Percentiles rank a stretch among this genome's conserved stretches.
Evolutionary conservation across 2,888 invertebrate species (phyloP).

Genomic region (Drosophila suboccidentalis): DNA sequence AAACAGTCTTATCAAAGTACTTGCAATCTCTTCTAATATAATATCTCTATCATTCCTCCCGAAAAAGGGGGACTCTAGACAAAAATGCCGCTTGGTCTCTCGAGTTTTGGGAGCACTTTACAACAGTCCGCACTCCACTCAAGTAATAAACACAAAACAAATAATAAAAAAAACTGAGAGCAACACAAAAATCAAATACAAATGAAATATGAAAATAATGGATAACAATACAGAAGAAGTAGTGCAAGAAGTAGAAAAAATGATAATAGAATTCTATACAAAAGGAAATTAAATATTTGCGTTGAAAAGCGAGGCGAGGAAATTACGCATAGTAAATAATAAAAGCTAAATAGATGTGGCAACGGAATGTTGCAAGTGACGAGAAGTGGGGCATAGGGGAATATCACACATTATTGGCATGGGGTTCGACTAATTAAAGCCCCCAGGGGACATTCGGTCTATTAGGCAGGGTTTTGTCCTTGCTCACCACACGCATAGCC

Average conservation of each 20-base stretch:
- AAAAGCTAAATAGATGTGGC: conserved; percentile 56
- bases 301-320: conserved; percentile 53
- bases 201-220: not conserved
- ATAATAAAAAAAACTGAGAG: conserved; percentile 61
- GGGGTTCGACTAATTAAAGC: conserved; percentile 62
- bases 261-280: conserved; percentile 46
- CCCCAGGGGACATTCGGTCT: conserved; percentile 41
- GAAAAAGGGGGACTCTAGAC: not conserved
- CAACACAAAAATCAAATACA: conserved; percentile 44
- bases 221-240: conserved; percentile 1
- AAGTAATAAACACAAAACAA: conserved; percentile 71
- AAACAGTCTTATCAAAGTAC: conserved; percentile 11
- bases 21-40: conserved; percentile 5
- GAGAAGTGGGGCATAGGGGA: conserved; percentile 1
- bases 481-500: conserved; percentile 55
- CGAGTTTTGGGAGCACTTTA: conserved; percentile 51
- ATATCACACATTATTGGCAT: conserved; percentile 5
- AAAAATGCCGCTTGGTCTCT: conserved; percentile 12
- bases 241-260: conserved; percentile 2
- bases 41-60: not conserved
- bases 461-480: conserved; percentile 69
- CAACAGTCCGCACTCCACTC: conserved; percentile 46
- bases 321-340: conserved; percentile 72
- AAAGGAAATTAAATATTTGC: conserved; percentile 73
- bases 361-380: conserved; percentile 17